Percentiles rank a stretch among this genome's conserved stretches.
These are phyloP conservation scores for Agrilus planipennis DNA, from an alignment of 1,140 invertebrate genomes.

Conservation along the genomic window DNA sequence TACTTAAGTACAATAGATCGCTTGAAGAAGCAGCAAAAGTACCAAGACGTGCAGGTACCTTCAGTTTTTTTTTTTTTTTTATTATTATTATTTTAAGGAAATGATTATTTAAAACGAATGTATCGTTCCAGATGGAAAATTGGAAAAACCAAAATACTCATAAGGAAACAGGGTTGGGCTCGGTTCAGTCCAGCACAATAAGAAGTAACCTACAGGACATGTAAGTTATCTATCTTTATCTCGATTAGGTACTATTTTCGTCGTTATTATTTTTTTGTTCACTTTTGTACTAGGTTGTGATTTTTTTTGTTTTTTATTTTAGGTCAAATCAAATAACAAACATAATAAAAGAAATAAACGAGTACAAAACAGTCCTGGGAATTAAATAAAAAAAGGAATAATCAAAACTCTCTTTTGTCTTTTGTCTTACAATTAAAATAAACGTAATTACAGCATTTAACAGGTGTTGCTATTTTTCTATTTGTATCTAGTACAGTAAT, in stretches of 20 bases:
- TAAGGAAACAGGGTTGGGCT: constrained; percentile 37
- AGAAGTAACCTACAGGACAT: constrained; percentile 40
- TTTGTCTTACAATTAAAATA: no score
- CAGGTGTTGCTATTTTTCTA: no score
- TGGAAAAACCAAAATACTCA: constrained; percentile 38
- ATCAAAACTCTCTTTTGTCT: no score
- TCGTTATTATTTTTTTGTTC: no score
- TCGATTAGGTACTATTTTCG: neutral
- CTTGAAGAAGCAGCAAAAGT: constrained; percentile 29
- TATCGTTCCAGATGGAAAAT: constrained; percentile 34
- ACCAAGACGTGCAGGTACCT: constrained; percentile 28
- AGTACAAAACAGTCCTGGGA: no score
- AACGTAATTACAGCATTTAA: no score
- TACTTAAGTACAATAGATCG: constrained; percentile 27
- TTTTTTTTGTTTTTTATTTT: constrained; percentile 14
- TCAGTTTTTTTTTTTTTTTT: constrained; percentile 6
- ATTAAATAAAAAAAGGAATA: no score
- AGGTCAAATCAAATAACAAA: constrained; percentile 29
- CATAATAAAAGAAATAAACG: constrained; percentile 28
- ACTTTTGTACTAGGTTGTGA: no score
- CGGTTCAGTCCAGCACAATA: constrained; percentile 40
- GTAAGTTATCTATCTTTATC: constrained; percentile 30
- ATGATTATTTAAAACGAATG: no score
- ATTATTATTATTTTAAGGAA: constrained; percentile 4
- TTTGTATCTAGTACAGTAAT: no score